Conservation (phyloP, 2,113 vertebrate species). For the Recurvirostra avosetta region DNA sequence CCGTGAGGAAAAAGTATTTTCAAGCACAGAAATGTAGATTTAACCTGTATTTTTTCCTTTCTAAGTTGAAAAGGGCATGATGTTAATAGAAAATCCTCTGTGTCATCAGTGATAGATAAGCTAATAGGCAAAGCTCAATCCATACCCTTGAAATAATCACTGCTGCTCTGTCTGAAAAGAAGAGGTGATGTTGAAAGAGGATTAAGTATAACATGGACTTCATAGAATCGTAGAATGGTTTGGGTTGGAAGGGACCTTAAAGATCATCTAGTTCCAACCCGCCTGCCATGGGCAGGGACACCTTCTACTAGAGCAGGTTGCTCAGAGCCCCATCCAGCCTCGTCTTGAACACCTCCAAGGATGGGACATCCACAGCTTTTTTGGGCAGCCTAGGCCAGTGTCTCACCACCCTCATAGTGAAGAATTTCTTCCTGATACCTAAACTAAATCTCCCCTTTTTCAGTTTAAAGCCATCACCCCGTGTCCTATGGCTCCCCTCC, state of each 20-base stretch:
- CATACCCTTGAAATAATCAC: background rate
- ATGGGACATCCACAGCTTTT: background rate
- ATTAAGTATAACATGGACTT: background rate
- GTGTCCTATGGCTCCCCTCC: background rate
- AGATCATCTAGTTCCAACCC: background rate
- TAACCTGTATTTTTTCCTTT: background rate
- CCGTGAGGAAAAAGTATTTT: background rate
- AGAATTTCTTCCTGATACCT: background rate
- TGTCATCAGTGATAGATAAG: background rate
- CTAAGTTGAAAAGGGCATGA: background rate
- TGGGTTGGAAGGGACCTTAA: background rate
- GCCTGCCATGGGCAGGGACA: background rate
- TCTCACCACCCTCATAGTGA: background rate
- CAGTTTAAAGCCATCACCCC: background rate
- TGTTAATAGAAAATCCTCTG: background rate
- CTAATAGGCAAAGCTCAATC: background rate
- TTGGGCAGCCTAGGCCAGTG: background rate
- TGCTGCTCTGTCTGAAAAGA: background rate
- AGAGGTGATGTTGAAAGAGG: background rate
- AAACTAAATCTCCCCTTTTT: background rate
- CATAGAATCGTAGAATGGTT: background rate
- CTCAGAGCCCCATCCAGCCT: background rate
- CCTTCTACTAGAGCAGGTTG: background rate
- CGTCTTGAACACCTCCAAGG: background rate
- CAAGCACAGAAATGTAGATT: background rate